Base-by-base conservation (phyloP, 1,140 invertebrate genomes). In the Lutraria rhynchaena region DNA sequence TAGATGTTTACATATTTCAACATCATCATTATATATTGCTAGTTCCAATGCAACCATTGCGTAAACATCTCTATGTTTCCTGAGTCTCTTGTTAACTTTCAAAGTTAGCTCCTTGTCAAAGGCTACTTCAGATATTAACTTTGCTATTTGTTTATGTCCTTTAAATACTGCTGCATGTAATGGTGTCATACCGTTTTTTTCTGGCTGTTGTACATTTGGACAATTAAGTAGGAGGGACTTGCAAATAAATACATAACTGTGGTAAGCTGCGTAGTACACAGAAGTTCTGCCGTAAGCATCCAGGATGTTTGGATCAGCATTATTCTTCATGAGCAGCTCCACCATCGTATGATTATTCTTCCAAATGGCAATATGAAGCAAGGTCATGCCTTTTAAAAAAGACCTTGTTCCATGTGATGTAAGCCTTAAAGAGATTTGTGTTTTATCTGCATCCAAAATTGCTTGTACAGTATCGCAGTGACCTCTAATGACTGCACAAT, bases 21-120 rank as follows among this genome's bases (percentile, higher is more conserved):
- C 0, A 7, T 53, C 58, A 3, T 41, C 19, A 76, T 65, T 44
- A 7, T 63, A 15, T 22, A 76, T 46, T 31, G 74, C 74, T 53
- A 49, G 63, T 44, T 76, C 29, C 24, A 76, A 24, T 29, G 74
- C 74, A n/a, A n/a, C n/a, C n/a, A n/a, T n/a, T n/a, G n/a, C 19
- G 63, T 67, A 29, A 67, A 15, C 1, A 35, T 67, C 31, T 35
- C 33, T 13, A 35, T 35, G 41, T 67, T 67, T 44, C 41, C n/a
- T n/a, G n/a, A n/a, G n/a, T n/a, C n/a, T n/a, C n/a, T n/a, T n/a
- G n/a, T n/a, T n/a, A n/a, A n/a, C n/a, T n/a, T n/a, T n/a, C n/a
- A n/a, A n/a, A n/a, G n/a, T n/a, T n/a, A n/a, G n/a, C n/a, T n/a
- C n/a, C n/a, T n/a, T n/a, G n/a, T n/a, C n/a, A n/a, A n/a, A n/a